Percentiles rank a stretch among this genome's conserved stretches.
phyloP scores from a whole-genome alignment of 2,113 vertebrate genomes.

The Camelus bactrianus region DNA sequence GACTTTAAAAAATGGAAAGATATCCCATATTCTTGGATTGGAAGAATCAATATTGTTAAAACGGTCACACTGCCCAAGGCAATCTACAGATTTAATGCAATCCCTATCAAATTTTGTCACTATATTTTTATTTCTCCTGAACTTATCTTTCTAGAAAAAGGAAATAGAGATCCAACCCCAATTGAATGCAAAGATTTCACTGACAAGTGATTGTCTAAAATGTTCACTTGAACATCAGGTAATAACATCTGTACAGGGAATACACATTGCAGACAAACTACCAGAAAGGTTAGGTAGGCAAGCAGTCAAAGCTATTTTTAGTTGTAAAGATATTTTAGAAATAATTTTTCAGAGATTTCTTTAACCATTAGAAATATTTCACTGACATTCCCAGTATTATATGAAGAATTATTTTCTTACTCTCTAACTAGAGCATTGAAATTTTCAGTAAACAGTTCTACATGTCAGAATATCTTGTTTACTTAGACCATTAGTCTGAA shows the following conservation, averaged over 20 bases:
- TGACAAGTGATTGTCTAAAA: not conserved
- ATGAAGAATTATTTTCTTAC: not conserved
- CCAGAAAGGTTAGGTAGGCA: not conserved
- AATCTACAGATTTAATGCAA: too few species aligned
- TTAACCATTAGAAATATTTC: conserved; percentile 34
- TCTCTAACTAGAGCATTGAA: not conserved
- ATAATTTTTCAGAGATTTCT: not conserved
- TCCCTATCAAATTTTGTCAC: not conserved
- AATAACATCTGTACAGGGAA: not conserved
- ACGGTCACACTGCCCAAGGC: too few species aligned
- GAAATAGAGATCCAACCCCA: not conserved
- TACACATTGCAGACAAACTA: not conserved
- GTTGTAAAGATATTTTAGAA: not conserved
- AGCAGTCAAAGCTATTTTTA: not conserved
- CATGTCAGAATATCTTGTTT: not conserved
- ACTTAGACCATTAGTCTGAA: not conserved
- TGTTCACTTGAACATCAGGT: not conserved
- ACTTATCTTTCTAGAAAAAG: not conserved
- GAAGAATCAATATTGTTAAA: too few species aligned
- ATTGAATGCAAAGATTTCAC: not conserved
- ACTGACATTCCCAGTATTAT: not conserved
- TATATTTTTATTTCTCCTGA: conserved; percentile 24
- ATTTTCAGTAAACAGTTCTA: not conserved
- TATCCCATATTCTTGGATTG: too few species aligned
- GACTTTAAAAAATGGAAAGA: too few species aligned